These are phyloP conservation scores for Denticeps clupeoides DNA, from an alignment of 2,797 vertebrate species.

Conservation along the genomic window DNA sequence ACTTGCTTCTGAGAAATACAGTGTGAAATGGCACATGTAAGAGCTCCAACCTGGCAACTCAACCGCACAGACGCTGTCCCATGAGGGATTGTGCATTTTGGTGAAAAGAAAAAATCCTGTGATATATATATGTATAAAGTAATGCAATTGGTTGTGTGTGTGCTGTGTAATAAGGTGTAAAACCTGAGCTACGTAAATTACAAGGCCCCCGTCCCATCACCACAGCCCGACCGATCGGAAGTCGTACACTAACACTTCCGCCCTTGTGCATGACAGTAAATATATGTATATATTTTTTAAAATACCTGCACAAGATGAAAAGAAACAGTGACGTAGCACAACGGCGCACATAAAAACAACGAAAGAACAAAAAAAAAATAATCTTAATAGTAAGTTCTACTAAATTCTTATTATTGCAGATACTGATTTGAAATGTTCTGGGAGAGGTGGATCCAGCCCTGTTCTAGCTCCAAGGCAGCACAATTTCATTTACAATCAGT, in stretches of 20 bases:
- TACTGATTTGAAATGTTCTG: slow-evolving; percentile 25
- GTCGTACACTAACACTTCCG: slow-evolving; percentile 8
- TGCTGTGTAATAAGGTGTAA: slow-evolving; percentile 28
- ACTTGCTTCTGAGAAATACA: slow-evolving; percentile 24
- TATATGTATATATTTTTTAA: slow-evolving; percentile 12
- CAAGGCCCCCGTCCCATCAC: slow-evolving; percentile 11
- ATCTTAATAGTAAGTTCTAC: slow-evolving; percentile 9
- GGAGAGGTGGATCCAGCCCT: slow-evolving; percentile 19
- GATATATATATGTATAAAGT: slow-evolving; percentile 7
- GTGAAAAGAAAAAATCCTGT: slow-evolving; percentile 10
- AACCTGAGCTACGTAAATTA: slow-evolving; percentile 31
- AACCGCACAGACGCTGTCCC: slow-evolving; percentile 23
- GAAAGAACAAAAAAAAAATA: slow-evolving; percentile 17
- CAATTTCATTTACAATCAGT: slow-evolving; percentile 11
- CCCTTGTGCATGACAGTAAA: slow-evolving; percentile 19
- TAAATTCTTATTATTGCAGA: slow-evolving; percentile 7
- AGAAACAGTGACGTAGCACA: slow-evolving; percentile 13
- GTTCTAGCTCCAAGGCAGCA: slow-evolving; percentile 15
- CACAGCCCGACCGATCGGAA: slow-evolving; percentile 33
- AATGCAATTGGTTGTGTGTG: slow-evolving; percentile 18
- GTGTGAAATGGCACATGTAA: slow-evolving; percentile 41
- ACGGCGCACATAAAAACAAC: slow-evolving; percentile 25
- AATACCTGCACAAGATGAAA: slow-evolving; percentile 14
- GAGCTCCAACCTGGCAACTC: slow-evolving; percentile 26
- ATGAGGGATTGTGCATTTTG: slow-evolving; percentile 38